Evolutionary conservation across 2,797 vertebrate species (phyloP).

Genomic region (Anas bahamensis): DNA sequence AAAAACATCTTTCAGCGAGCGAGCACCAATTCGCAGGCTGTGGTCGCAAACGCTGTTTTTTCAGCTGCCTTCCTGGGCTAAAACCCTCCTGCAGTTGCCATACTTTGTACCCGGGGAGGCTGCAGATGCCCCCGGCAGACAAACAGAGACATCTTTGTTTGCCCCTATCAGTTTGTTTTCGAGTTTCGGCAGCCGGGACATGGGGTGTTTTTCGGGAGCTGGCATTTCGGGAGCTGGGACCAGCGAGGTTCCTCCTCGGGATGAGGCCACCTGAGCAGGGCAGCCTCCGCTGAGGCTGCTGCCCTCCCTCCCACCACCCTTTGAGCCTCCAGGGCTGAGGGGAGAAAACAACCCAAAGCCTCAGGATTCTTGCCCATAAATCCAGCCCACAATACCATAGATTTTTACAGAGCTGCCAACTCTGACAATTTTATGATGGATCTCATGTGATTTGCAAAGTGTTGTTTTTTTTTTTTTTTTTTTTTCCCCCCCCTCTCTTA

Average conservation of each 20-base stretch:
- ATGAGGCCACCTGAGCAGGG: background rate
- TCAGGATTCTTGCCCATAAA: slow-evolving; percentile 23
- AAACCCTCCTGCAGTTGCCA: background rate
- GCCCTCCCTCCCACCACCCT: background rate
- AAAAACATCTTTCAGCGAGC: background rate
- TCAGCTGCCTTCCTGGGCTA: slow-evolving; percentile 47
- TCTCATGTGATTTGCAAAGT: slow-evolving; percentile 29
- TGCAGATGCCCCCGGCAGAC: background rate
- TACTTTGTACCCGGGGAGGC: background rate
- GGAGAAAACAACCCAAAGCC: background rate
- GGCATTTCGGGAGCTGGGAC: background rate
- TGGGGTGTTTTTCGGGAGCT: background rate
- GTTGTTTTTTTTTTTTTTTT: background rate
- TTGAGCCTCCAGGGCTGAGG: background rate
- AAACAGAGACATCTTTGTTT: slow-evolving; percentile 39
- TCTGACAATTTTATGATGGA: slow-evolving; percentile 40
- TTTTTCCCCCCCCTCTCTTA: background rate
- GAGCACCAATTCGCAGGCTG: background rate
- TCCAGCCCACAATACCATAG: slow-evolving; percentile 19
- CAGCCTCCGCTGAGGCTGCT: background rate
- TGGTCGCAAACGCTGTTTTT: background rate
- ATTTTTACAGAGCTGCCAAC: slow-evolving; percentile 16
- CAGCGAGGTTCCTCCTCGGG: background rate
- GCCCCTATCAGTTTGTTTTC: background rate
- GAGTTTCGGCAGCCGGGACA: fast-evolving